Percentiles rank a stretch among this genome's conserved stretches.
Conservation (phyloP, 2,113 vertebrate species). For the Muscicapa adusta region DNA sequence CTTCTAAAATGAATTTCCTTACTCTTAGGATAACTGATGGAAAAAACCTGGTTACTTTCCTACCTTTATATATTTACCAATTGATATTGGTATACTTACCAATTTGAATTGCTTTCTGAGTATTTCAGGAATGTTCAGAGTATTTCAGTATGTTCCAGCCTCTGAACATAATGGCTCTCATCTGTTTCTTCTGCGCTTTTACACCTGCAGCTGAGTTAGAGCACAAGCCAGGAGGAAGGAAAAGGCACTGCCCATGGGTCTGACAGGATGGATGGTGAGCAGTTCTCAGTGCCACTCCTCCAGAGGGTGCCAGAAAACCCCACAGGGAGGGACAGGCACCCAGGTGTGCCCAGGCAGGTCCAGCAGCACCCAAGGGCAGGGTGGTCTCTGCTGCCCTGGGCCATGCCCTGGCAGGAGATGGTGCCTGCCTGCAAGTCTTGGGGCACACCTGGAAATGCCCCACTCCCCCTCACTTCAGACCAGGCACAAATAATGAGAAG, state of each 20-base stretch:
- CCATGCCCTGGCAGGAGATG: neutral
- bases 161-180: neutral
- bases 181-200: neutral
- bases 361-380: neutral
- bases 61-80: no score
- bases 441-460: accelerated
- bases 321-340: no score
- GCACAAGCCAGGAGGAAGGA: neutral
- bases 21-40: neutral
- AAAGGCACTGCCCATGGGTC: neutral
- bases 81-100: neutral
- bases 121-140: neutral
- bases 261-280: neutral
- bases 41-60: neutral
- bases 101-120: neutral
- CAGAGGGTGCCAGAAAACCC: accelerated
- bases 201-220: neutral
- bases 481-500: neutral
- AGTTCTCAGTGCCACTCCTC: neutral
- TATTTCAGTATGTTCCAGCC: neutral
- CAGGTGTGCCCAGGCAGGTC: accelerated
- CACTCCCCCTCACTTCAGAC: neutral
- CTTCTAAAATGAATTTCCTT: neutral
- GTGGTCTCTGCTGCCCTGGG: neutral
- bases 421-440: neutral